Conservation (phyloP, 2,797 vertebrate species). For the Danionella dracula region DNA sequence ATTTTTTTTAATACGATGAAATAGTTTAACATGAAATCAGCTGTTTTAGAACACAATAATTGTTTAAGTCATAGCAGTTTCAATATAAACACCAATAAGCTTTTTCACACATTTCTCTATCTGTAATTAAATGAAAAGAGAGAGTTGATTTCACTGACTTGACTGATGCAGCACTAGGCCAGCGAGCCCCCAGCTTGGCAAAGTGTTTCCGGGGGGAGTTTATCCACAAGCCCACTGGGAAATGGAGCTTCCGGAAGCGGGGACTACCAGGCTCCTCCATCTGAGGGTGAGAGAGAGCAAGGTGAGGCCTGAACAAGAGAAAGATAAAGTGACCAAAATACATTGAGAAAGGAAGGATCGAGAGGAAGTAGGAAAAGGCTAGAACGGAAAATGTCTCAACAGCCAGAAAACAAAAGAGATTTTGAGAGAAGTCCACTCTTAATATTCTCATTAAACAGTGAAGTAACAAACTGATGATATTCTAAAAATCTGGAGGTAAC, state of each 20-base stretch:
- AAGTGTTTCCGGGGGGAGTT: constrained; percentile 91
- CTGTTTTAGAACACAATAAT: no score
- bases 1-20: no score
- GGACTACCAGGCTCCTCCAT: constrained; percentile 89
- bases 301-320: constrained; percentile 3
- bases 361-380: not conserved
- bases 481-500: constrained; percentile 30
- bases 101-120: no score
- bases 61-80: no score
- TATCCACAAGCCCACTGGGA: constrained; percentile 93
- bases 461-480: no score
- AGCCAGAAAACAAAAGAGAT: not conserved
- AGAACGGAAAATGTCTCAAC: constrained; percentile 5
- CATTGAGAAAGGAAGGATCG: not conserved
- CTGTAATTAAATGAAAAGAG: not conserved
- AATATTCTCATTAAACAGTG: no score
- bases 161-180: constrained; percentile 90
- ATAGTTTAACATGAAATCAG: no score
- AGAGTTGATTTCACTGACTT: constrained; percentile 72
- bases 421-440: no score
- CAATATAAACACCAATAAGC: no score
- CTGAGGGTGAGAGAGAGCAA: constrained; percentile 52
- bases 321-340: constrained; percentile 5
- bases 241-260: constrained; percentile 87
- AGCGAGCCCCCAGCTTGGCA: constrained; percentile 85